Evolutionary conservation across 2,797 vertebrate genomes (phyloP).

Genomic region (Neoniphon sammara): DNA sequence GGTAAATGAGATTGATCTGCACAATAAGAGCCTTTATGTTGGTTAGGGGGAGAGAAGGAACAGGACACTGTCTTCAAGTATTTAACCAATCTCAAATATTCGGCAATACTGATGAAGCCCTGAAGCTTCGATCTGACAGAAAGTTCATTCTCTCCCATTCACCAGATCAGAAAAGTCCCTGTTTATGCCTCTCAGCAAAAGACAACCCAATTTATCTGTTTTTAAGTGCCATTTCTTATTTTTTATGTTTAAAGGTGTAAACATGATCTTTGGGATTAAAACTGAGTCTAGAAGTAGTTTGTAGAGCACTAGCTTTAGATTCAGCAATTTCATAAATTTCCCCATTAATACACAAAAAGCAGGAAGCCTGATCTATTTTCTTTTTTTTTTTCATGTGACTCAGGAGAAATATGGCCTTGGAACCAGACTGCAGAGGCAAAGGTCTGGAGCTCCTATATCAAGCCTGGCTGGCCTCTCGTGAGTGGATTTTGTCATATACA

Average conservation of each 20-base stretch:
- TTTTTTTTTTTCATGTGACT: slow-evolving; percentile 26
- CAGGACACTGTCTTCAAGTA: slow-evolving; percentile 23
- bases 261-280: not conserved
- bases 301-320: slow-evolving; percentile 43
- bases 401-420: slow-evolving; percentile 98
- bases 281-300: slow-evolving; percentile 28
- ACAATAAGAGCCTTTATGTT: slow-evolving; percentile 72
- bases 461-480: slow-evolving; percentile 94
- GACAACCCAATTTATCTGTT: not conserved
- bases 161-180: slow-evolving; percentile 49
- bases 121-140: slow-evolving; percentile 1
- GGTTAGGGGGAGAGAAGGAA: slow-evolving; percentile 40
- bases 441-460: slow-evolving; percentile 91
- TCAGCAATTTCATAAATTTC: slow-evolving; percentile 9
- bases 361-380: slow-evolving; percentile 29
- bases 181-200: slow-evolving; percentile 41
- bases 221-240: not conserved
- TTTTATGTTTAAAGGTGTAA: slow-evolving; percentile 13
- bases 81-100: slow-evolving; percentile 37
- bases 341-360: not conserved
- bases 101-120: slow-evolving; percentile 28
- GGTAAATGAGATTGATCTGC: slow-evolving; percentile 46
- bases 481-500: slow-evolving; percentile 75
- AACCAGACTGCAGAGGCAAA: slow-evolving; percentile 94
- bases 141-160: slow-evolving; percentile 33